Percentiles rank a stretch among this genome's conserved stretches.
These are phyloP conservation scores for Hermodice carunculata DNA, from an alignment of 2,888 invertebrate species.

Conservation along the genomic window DNA sequence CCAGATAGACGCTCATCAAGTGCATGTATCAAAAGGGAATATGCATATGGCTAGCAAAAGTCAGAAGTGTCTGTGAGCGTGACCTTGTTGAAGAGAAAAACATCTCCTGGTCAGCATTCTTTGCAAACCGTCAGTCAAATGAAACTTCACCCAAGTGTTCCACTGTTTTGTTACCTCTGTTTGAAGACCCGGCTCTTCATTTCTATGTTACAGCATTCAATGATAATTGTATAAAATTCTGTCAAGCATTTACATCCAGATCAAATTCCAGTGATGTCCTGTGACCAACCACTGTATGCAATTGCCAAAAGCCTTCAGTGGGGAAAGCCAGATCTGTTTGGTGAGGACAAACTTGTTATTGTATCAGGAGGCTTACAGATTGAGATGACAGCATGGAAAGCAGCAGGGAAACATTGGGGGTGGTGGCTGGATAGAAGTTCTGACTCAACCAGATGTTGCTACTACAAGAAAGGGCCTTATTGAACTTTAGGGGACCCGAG, in stretches of 20 bases:
- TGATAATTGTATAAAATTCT: conserved; percentile 8
- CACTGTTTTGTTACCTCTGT: neutral
- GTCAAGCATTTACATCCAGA: conserved; percentile 12
- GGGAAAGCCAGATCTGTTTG: conserved; percentile 7
- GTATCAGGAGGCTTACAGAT: conserved; percentile 16
- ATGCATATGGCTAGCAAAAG: neutral
- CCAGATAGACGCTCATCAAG: neutral
- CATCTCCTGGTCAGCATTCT: conserved; percentile 4
- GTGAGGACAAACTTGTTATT: conserved; percentile 21
- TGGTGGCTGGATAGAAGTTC: conserved; percentile 23
- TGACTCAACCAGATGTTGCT: conserved; percentile 4
- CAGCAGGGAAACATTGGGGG: conserved; percentile 19
- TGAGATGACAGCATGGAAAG: conserved; percentile 21
- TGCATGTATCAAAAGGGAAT: neutral
- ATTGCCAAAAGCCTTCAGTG: conserved; percentile 11
- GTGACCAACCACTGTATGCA: conserved; percentile 15
- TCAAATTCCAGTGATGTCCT: conserved; percentile 4
- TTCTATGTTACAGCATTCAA: conserved; percentile 9
- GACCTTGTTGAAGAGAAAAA: conserved; percentile 1
- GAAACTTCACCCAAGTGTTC: neutral
- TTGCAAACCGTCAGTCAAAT: neutral
- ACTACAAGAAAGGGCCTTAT: conserved; percentile 7
- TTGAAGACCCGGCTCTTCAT: neutral
- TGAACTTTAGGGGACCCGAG: too few relatives aligned
- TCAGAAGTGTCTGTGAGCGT: neutral